These are phyloP conservation scores for Monochamus saltuarius DNA, from an alignment of 1,140 invertebrate species.

Conservation along the genomic window DNA sequence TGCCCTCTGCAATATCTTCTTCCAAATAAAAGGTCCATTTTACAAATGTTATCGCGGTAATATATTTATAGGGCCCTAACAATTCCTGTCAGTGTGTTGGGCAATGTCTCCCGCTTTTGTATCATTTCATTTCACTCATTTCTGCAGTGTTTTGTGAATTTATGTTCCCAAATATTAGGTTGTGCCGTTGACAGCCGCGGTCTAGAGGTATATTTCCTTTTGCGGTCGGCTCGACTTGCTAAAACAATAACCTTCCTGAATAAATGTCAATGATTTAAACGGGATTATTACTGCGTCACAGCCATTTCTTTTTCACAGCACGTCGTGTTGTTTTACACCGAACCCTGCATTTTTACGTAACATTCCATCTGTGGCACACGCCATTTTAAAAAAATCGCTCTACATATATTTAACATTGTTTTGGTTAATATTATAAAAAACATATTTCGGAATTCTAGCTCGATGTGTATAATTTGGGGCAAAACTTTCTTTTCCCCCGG, in stretches of 20 bases:
- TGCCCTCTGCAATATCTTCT: conserved; percentile 36
- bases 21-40: conserved; percentile 34
- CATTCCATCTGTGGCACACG: too few species aligned
- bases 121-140: conserved; percentile 45
- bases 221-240: conserved; percentile 16
- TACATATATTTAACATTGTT: too few species aligned
- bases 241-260: conserved; percentile 37
- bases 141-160: conserved; percentile 48
- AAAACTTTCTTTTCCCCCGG: too few species aligned
- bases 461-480: too few species aligned
- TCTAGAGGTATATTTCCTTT: conserved; percentile 34
- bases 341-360: conserved; percentile 15
- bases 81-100: conserved; percentile 23
- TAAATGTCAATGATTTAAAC: conserved; percentile 37
- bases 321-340: too few species aligned
- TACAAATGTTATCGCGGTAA: conserved; percentile 39
- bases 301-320: conserved; percentile 19
- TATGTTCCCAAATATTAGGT: conserved; percentile 50
- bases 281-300: conserved; percentile 32
- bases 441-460: too few species aligned
- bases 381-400: too few species aligned
- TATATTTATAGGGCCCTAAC: conserved; percentile 38
- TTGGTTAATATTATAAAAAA: too few species aligned
- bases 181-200: conserved; percentile 37
- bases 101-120: conserved; percentile 25